A percentile compares a stretch with the other conserved stretches of the same genome.
These are phyloP conservation scores for Mesoligia furuncula DNA, from an alignment of 2,888 invertebrate genomes.

Conservation along the genomic window DNA sequence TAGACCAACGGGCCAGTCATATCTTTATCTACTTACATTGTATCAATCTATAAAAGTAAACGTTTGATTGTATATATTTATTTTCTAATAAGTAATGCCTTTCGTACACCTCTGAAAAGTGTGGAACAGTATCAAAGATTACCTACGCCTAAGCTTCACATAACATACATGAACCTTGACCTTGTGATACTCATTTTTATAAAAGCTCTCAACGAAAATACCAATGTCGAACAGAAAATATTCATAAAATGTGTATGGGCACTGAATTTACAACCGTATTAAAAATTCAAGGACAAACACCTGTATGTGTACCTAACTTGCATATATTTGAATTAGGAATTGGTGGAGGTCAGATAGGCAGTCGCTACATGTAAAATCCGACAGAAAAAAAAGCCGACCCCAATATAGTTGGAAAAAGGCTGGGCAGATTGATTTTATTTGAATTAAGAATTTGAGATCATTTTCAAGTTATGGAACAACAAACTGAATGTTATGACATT, in stretches of 20 bases:
- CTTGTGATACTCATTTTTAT: background rate
- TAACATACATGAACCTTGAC: background rate
- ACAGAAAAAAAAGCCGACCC: too few species aligned
- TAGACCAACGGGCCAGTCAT: too few species aligned
- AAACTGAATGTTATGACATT: too few species aligned
- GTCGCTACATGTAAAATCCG: too few species aligned
- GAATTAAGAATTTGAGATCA: too few species aligned
- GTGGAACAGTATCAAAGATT: background rate
- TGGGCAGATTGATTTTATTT: too few species aligned
- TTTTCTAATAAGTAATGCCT: background rate
- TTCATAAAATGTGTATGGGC: background rate
- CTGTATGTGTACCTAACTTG: background rate
- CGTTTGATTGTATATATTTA: background rate
- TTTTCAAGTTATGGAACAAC: too few species aligned
- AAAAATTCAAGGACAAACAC: background rate
- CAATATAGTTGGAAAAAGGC: too few species aligned
- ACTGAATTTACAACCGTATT: background rate
- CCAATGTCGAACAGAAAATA: constrained; percentile 11
- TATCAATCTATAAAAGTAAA: background rate
- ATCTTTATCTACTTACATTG: background rate
- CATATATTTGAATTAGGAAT: background rate
- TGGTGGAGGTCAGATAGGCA: background rate
- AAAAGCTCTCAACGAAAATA: constrained; percentile 21
- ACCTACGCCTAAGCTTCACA: background rate
- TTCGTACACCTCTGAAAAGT: background rate